Conservation (phyloP, 35 echinoderm and acorn worm species). For the Heliocidaris erythrogramma region DNA sequence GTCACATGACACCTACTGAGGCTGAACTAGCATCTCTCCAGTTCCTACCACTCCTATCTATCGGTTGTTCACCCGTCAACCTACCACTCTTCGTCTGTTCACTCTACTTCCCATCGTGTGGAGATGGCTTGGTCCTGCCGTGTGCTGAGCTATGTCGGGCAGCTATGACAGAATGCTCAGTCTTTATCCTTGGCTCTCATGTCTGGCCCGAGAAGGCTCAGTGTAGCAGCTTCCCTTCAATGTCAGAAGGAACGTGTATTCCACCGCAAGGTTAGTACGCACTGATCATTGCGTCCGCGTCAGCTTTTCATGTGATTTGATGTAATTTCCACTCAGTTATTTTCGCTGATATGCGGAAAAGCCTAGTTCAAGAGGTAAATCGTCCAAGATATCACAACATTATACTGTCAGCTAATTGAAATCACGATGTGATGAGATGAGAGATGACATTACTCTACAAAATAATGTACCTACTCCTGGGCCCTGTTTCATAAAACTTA, state of each 20-base stretch:
- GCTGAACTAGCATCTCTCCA: slow-evolving; percentile 1
- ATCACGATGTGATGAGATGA: too few species aligned
- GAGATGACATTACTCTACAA: too few species aligned
- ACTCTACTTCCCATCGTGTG: background rate
- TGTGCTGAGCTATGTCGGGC: slow-evolving; percentile 12
- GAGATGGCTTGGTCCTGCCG: background rate
- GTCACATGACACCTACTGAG: background rate
- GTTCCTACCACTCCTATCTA: slow-evolving; percentile 31
- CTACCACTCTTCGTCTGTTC: slow-evolving; percentile 37
- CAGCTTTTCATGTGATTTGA: too few species aligned
- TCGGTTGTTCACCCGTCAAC: slow-evolving; percentile 35
- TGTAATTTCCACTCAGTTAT: too few species aligned
- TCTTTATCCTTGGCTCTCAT: background rate
- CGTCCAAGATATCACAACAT: too few species aligned
- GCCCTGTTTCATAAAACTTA: too few species aligned
- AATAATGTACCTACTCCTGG: too few species aligned
- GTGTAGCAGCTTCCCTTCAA: slow-evolving; percentile 19
- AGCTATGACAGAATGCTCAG: slow-evolving; percentile 24
- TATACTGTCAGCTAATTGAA: too few species aligned
- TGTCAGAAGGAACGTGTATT: background rate
- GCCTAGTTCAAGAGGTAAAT: too few species aligned
- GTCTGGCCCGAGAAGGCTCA: slow-evolving; percentile 18
- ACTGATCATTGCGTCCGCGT: background rate
- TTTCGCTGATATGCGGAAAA: too few species aligned
- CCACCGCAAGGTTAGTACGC: slow-evolving; percentile 1